These are phyloP conservation scores for Limnephilus lunatus DNA, from an alignment of 2,888 invertebrate species.

Conservation along the genomic window DNA sequence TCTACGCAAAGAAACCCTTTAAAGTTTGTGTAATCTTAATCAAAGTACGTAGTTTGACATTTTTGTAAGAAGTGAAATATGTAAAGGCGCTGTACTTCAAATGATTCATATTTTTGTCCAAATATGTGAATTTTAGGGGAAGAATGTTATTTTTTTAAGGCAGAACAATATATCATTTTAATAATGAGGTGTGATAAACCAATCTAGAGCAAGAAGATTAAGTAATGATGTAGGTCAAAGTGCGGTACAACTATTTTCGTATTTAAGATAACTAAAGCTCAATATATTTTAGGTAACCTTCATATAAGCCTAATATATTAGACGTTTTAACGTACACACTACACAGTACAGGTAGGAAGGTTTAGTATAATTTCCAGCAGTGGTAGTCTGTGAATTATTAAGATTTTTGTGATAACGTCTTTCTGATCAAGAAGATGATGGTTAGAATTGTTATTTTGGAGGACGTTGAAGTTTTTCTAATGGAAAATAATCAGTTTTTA, in stretches of 20 bases:
- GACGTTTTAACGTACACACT: background rate
- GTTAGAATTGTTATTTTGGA: too few species aligned
- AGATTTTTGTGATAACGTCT: background rate
- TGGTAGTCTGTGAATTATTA: background rate
- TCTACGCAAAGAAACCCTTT: too few species aligned
- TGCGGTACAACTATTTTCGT: background rate
- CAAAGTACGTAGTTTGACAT: too few species aligned
- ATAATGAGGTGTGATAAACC: background rate
- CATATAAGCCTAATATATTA: background rate
- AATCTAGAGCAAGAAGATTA: background rate
- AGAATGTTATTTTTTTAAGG: background rate
- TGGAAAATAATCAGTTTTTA: too few species aligned
- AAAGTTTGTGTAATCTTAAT: too few species aligned
- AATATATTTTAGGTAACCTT: background rate
- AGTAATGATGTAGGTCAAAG: background rate
- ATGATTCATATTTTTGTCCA: too few species aligned
- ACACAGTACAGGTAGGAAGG: background rate
- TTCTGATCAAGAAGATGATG: background rate
- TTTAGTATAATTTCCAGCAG: background rate
- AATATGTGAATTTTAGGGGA: too few species aligned
- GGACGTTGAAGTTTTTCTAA: too few species aligned
- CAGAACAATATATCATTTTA: background rate
- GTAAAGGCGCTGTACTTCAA: too few species aligned
- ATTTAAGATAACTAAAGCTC: background rate
- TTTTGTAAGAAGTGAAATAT: too few species aligned